phyloP scores from a whole-genome alignment of 2,888 invertebrate species.

The Leptopterna dolabrata region DNA sequence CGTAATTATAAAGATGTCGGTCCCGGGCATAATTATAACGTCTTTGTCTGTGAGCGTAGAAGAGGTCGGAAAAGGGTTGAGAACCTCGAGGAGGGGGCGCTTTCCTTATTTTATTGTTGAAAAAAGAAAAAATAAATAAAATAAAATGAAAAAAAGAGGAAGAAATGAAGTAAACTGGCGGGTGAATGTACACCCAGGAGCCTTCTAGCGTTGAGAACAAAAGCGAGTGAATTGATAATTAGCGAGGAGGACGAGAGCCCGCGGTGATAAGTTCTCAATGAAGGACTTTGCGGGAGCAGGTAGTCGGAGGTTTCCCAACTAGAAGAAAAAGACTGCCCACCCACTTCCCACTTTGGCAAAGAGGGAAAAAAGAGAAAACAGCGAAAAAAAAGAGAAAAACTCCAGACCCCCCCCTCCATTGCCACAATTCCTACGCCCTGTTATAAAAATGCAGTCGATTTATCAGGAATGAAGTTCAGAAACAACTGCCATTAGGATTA shows the following conservation, averaged over 20 bases:
- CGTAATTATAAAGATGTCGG: constrained; percentile 42
- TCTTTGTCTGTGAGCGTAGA: constrained; percentile 25
- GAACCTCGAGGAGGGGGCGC: not conserved
- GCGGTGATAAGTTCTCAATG: constrained; percentile 31
- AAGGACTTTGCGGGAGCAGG: not conserved
- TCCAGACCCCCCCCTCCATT: not conserved
- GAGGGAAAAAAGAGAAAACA: not conserved
- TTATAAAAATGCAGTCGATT: constrained; percentile 57
- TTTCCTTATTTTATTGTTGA: constrained; percentile 14
- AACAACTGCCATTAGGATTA: constrained; percentile 55
- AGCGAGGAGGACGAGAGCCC: not conserved
- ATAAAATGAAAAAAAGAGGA: constrained; percentile 6
- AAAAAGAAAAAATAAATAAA: not conserved
- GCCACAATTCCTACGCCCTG: not conserved
- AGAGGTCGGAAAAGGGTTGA: constrained; percentile 36
- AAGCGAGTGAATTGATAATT: constrained; percentile 40
- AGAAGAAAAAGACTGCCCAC: not conserved
- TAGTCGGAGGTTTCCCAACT: not conserved
- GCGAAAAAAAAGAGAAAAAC: not conserved
- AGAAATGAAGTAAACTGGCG: not conserved
- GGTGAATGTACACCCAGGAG: not conserved
- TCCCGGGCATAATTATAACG: constrained; percentile 37
- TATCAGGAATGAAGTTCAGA: constrained; percentile 56
- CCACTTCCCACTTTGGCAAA: not conserved
- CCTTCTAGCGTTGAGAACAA: constrained; percentile 20